phyloP scores from a whole-genome alignment of 2,113 vertebrate species.

The Anguilla rostrata region DNA sequence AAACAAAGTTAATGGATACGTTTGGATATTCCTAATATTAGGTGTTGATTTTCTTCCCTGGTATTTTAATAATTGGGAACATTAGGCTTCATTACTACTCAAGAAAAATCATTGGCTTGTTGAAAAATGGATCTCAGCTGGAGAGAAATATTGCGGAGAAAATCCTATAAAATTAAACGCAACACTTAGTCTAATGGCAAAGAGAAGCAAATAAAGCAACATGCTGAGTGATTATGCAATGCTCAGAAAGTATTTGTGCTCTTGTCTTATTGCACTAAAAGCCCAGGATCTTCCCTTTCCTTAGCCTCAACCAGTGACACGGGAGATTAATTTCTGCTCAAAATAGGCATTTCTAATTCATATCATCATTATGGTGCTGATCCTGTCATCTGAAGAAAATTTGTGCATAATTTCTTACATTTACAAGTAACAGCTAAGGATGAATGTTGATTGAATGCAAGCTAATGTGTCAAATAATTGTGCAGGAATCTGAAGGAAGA shows the following conservation, averaged over 20 bases:
- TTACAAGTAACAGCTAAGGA: too few relatives aligned
- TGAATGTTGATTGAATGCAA: too few relatives aligned
- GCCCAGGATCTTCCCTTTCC: background rate
- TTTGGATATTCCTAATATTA: slow-evolving; percentile 10
- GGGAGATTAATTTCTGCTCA: background rate
- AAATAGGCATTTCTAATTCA: background rate
- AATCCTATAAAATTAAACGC: background rate
- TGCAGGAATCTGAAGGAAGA: too few relatives aligned
- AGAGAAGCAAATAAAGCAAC: background rate
- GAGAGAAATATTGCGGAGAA: background rate
- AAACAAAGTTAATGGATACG: slow-evolving; percentile 21
- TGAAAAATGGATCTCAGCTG: background rate
- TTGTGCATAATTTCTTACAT: too few relatives aligned
- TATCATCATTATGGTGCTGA: background rate
- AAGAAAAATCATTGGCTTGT: background rate
- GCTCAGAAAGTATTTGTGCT: background rate
- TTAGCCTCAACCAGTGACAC: background rate
- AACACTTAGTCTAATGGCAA: background rate
- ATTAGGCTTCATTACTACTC: slow-evolving; percentile 3
- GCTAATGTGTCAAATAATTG: too few relatives aligned
- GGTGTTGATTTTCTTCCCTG: slow-evolving; percentile 11
- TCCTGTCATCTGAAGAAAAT: background rate
- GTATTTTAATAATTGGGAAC: slow-evolving; percentile 24
- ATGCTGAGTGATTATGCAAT: background rate
- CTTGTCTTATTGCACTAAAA: background rate